Evolutionary conservation across 2,113 vertebrate genomes (phyloP).

Genomic region (Odocoileus hemionus): DNA sequence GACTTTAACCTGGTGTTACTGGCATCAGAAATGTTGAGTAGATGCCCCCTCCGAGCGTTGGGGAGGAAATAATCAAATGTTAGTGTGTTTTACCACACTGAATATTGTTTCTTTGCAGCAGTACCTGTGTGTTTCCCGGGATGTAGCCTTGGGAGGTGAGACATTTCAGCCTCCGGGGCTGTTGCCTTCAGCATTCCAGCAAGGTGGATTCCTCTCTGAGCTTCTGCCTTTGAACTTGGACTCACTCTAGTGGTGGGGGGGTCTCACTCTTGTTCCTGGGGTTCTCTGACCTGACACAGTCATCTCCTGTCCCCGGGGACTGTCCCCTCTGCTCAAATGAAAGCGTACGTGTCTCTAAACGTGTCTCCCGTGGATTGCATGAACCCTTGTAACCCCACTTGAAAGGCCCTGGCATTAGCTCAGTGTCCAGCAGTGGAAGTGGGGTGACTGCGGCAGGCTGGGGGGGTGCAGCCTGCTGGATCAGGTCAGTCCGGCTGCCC

Average conservation of each 20-base stretch:
- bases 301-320: rapidly evolving
- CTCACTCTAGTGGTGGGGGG: background rate
- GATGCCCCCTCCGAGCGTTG: rapidly evolving
- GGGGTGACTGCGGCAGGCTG: rapidly evolving
- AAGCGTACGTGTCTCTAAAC: background rate
- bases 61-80: background rate
- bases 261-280: background rate
- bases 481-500: background rate
- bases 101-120: background rate
- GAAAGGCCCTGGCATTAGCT: background rate
- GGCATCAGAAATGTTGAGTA: background rate
- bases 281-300: background rate
- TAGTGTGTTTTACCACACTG: background rate
- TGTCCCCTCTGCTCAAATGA: background rate
- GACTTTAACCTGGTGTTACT: background rate
- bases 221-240: background rate
- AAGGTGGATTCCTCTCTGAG: rapidly evolving
- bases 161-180: background rate
- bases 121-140: background rate
- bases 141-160: background rate
- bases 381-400: background rate
- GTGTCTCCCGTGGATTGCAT: rapidly evolving
- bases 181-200: background rate
- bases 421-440: background rate
- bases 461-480: rapidly evolving